Conservation (phyloP, 2,888 invertebrate genomes). For the Cremastobaeus sp. region DNA sequence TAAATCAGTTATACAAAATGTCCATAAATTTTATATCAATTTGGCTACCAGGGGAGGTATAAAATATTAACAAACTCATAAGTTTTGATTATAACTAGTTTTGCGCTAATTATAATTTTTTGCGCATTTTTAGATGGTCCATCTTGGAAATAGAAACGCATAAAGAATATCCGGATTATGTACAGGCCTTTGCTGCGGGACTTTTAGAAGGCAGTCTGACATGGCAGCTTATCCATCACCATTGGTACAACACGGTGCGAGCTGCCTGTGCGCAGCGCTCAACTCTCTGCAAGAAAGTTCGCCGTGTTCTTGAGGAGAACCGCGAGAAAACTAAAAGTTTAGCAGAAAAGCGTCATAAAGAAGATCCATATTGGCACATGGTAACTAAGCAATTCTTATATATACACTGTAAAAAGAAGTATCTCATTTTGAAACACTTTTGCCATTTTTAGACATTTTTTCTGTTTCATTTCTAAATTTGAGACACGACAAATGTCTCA, state of each 20-base stretch:
- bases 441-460: not conserved
- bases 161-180: slow-evolving; percentile 84
- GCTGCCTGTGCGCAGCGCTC: slow-evolving; percentile 72
- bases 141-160: slow-evolving; percentile 89
- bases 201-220: slow-evolving; percentile 90
- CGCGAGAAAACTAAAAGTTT: slow-evolving; percentile 79
- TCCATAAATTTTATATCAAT: too few species aligned
- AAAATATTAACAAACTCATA: too few species aligned
- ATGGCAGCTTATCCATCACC: slow-evolving; percentile 87
- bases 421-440: not conserved
- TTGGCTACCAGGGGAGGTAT: too few species aligned
- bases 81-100: too few species aligned
- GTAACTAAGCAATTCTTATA: slow-evolving; percentile 71
- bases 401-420: not conserved
- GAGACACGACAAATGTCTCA: too few species aligned
- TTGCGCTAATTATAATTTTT: too few species aligned
- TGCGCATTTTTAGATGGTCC: slow-evolving; percentile 85
- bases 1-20: too few species aligned
- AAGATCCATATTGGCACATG: slow-evolving; percentile 92
- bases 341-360: slow-evolving; percentile 73
- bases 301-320: slow-evolving; percentile 83
- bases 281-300: slow-evolving; percentile 82
- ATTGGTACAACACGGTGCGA: slow-evolving; percentile 86
- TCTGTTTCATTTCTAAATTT: too few species aligned
- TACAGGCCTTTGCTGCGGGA: slow-evolving; percentile 93